Conservation (phyloP, 1,140 invertebrate genomes). For the Papilio polyxenes region DNA sequence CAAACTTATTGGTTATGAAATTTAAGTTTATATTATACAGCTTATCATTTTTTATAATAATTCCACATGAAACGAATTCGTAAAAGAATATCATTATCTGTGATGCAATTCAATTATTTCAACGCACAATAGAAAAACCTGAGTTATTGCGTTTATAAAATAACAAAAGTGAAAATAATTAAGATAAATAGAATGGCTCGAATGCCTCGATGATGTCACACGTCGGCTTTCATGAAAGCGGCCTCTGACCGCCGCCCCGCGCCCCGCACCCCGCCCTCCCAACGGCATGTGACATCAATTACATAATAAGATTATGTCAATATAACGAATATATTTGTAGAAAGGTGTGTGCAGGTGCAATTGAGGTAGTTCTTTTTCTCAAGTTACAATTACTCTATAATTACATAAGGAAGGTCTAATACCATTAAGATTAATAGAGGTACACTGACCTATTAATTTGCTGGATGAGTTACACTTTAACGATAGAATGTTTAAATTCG, state of each 20-base stretch:
- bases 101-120: conserved; percentile 17
- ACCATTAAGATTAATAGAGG: neutral
- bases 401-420: neutral
- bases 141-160: conserved; percentile 19
- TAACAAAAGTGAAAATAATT: conserved; percentile 21
- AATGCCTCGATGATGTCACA: conserved; percentile 20
- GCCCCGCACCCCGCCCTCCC: neutral
- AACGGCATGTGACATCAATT: neutral
- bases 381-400: neutral
- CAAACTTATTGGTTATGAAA: too few relatives aligned
- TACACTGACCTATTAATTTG: neutral
- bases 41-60: neutral
- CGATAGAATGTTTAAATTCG: too few relatives aligned
- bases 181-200: conserved; percentile 10
- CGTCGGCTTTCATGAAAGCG: conserved; percentile 20
- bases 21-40: too few relatives aligned
- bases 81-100: conserved; percentile 7
- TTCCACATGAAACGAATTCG: neutral
- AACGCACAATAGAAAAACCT: conserved; percentile 5
- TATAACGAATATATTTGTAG: neutral
- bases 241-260: neutral
- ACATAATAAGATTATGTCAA: conserved; percentile 28
- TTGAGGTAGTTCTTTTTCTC: neutral
- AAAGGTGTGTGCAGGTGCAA: neutral
- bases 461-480: neutral